Evolutionary conservation across 1,140 invertebrate genomes (phyloP), one percentile per base, ranked within the genome.

Genomic region (Ceratina australensis): DNA sequence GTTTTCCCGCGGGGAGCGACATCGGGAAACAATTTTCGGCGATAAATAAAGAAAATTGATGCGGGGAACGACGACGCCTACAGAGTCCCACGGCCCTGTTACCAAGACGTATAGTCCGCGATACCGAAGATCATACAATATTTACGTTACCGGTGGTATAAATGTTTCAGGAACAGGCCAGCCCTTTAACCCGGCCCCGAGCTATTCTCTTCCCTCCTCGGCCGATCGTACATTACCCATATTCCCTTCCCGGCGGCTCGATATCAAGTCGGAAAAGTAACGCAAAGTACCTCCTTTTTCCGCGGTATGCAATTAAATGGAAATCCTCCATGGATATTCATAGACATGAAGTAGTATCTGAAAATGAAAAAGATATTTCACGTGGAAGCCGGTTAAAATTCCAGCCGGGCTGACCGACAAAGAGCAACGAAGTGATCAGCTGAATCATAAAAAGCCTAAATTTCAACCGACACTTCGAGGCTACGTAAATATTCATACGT

Each of bases 41-140:
- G 71, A 86, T 86, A 86, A 86, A 86, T 86, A 86, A 86, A 54
- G 63, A 75, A 86, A 86, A 83, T 86, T 83, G 75, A 83, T 83
- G 83, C 67, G 54, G 47, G 63, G 56, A 74, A 85, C 59, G 61
- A 68, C 60, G 68, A 77, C 52, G 67, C 49, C 67, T 73, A 67
- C 66, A 66, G 66, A 72, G 47, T 76, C 66, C 28, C 49, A 56
- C 49, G 61, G 69, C 69, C 56, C 57, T 81, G 69, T 80, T 59
- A 65, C 72, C 54, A 52, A 63, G 69, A 54, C 67, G 78, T 79
- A 72, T 78, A 85, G 72, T 71, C 64, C 49, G 49, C 69, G 80
- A 77, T 72, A 83, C 72, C 78, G 67, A 84, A 64, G 67, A 59
- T 69, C 86, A 82, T 86, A 67, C 79, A 84, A 87, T 87, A 87